A percentile compares a stretch with the other conserved stretches of the same genome.
These are phyloP conservation scores for Salarias fasciatus DNA, from an alignment of 2,797 vertebrate genomes.

Conservation along the genomic window DNA sequence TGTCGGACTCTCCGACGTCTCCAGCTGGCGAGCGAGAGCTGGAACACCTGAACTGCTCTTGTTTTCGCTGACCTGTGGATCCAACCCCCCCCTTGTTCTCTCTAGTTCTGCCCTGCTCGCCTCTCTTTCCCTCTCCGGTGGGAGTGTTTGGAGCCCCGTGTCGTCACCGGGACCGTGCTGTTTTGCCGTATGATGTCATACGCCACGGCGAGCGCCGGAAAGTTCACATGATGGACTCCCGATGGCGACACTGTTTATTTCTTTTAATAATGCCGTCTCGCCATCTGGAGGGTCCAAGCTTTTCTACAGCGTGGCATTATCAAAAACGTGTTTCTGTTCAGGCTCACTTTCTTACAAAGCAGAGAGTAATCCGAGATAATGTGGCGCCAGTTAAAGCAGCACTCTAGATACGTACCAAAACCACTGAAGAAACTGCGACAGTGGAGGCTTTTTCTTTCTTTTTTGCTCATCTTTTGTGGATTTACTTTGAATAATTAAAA, in stretches of 20 bases:
- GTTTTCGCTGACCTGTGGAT: conserved; percentile 64
- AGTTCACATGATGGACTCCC: conserved; percentile 26
- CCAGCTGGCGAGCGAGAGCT: too few species aligned
- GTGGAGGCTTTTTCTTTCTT: neutral
- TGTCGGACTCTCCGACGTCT: conserved; percentile 48
- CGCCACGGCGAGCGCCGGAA: conserved; percentile 31
- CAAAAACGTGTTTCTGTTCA: neutral
- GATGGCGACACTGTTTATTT: conserved; percentile 16
- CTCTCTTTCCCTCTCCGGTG: neutral
- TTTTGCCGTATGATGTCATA: conserved; percentile 57
- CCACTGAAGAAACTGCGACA: too few species aligned
- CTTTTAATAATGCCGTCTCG: neutral
- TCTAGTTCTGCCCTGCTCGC: conserved; percentile 53
- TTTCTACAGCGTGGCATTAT: conserved; percentile 33
- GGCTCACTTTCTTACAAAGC: conserved; percentile 34
- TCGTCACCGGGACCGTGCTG: conserved; percentile 53
- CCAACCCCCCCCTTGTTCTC: conserved; percentile 1
- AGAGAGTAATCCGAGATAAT: neutral
- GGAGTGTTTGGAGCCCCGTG: conserved; percentile 45
- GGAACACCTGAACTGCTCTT: conserved; percentile 76
- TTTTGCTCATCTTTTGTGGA: too few species aligned
- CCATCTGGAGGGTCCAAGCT: neutral
- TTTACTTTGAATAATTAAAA: too few species aligned
- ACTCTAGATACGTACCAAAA: conserved; percentile 19
- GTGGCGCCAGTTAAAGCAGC: conserved; percentile 45